phyloP scores from a whole-genome alignment of 2,888 invertebrate species.

The Harpagoxenus sublaevis region DNA sequence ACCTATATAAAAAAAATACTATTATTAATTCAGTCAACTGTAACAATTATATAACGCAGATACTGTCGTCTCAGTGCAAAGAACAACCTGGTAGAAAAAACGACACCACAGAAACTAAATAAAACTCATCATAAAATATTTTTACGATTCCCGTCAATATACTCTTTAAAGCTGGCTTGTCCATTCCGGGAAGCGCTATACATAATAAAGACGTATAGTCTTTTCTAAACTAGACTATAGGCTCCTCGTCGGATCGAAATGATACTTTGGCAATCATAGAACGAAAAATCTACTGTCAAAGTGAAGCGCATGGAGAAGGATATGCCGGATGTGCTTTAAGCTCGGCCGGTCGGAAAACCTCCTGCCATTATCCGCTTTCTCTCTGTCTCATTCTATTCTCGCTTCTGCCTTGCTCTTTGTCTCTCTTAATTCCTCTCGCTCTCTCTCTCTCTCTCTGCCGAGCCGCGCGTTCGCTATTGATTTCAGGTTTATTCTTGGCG shows the following conservation, averaged over 20 bases:
- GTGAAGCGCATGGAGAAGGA: constrained; percentile 25
- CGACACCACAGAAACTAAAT: not conserved
- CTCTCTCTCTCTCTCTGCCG: constrained; percentile 3
- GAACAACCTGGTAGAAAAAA: not conserved
- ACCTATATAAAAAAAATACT: not conserved
- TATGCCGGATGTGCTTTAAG: constrained; percentile 53
- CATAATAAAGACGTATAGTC: constrained; percentile 20
- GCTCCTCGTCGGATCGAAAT: not conserved
- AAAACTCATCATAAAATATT: not conserved
- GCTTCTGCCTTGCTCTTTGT: constrained; percentile 52
- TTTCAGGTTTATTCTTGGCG: constrained; percentile 80
- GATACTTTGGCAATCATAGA: constrained; percentile 15
- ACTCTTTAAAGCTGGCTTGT: not conserved
- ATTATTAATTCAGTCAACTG: not conserved
- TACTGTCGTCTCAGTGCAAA: not conserved
- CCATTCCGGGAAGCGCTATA: not conserved
- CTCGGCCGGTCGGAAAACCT: constrained; percentile 43
- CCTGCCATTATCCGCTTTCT: constrained; percentile 22
- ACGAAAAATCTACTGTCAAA: constrained; percentile 11
- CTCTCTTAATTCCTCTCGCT: constrained; percentile 38
- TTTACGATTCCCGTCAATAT: constrained; percentile 28
- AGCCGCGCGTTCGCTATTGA: constrained; percentile 73
- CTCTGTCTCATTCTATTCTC: constrained; percentile 32
- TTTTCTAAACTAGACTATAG: not conserved
- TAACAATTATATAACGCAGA: not conserved